phyloP scores from a whole-genome alignment of 1,140 invertebrate genomes.

The Portunus trituberculatus region DNA sequence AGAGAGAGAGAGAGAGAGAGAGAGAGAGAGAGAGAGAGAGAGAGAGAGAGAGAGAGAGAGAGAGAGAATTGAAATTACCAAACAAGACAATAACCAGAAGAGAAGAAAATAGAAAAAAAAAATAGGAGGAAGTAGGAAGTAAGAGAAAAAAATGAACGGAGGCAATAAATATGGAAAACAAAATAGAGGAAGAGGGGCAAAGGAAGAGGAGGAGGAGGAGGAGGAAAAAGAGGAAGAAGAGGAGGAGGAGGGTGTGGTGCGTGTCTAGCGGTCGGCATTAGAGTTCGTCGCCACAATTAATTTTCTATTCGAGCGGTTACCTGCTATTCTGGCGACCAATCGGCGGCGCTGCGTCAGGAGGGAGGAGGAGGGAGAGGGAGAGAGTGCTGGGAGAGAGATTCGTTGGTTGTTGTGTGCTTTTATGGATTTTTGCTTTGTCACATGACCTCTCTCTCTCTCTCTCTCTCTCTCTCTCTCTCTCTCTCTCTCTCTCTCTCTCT shows the following conservation, averaged over 20 bases:
- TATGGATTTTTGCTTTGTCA: slow-evolving; percentile 1
- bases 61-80: background rate
- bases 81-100: background rate
- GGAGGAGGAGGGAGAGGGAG: background rate
- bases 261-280: too few relatives aligned
- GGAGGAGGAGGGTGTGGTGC: too few relatives aligned
- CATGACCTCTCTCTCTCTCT: background rate
- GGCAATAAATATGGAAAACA: too few relatives aligned
- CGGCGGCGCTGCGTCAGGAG: background rate
- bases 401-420: background rate
- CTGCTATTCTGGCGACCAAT: too few relatives aligned
- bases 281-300: too few relatives aligned
- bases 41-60: slow-evolving; percentile 31
- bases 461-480: background rate
- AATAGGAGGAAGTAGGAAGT: background rate
- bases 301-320: too few relatives aligned
- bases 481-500: background rate
- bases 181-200: background rate
- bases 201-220: background rate
- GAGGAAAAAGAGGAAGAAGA: background rate
- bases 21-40: too few relatives aligned
- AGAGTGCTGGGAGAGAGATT: background rate
- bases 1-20: too few relatives aligned
- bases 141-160: background rate
- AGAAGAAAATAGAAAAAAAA: background rate